Evolutionary conservation across 2,113 vertebrate species (phyloP), one percentile per base, ranked within the genome.

Genomic region (Guaruba guarouba): DNA sequence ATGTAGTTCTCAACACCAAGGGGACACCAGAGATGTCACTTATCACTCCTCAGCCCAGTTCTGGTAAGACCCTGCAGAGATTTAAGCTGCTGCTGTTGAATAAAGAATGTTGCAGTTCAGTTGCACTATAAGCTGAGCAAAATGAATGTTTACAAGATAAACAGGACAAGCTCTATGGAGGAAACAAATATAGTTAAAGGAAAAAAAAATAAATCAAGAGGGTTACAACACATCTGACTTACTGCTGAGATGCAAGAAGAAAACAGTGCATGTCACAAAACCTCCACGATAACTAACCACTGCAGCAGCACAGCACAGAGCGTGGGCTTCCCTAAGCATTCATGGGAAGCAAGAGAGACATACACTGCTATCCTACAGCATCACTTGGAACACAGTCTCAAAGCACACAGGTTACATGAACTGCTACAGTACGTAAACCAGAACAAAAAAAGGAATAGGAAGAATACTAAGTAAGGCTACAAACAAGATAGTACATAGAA

Each of bases 1-100:
- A 88, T 2, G 0, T 3, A 52, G 73, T 1, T 59, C 55, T 51
- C 24, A 33, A 43, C 14, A 35, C 28, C 4, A 0, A 29, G 27
- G 35, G 52, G 71, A 69, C 84, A 77, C 54, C 41, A n/a, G 68
- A 64, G 71, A 23, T 6, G 46, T 31, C 57, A 59, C 78, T 83
- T 41, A 17, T 33, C 49, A 8, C 51, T 39, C 48, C 51, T 44
- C 59, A 83, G 66, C n/a, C 39, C 67, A 28, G 19, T 9, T 44
- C 63, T 46, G 86, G 3, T 7, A 51, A 54, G 19, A n/a, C 24
- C 52, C 39, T 46, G 79, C 67, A 46, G 33, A 39, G 31, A n/a
- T 44, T 49, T 31, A 27, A 76, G 76, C 68, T 88, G 82, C 68
- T 86, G 74, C 39, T 77, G 49, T 0, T 48, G 29, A 44, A 41